A percentile compares a stretch with the other conserved stretches of the same genome.
Conservation (phyloP, 2,888 invertebrate species). For the Salpingus planirostris region DNA sequence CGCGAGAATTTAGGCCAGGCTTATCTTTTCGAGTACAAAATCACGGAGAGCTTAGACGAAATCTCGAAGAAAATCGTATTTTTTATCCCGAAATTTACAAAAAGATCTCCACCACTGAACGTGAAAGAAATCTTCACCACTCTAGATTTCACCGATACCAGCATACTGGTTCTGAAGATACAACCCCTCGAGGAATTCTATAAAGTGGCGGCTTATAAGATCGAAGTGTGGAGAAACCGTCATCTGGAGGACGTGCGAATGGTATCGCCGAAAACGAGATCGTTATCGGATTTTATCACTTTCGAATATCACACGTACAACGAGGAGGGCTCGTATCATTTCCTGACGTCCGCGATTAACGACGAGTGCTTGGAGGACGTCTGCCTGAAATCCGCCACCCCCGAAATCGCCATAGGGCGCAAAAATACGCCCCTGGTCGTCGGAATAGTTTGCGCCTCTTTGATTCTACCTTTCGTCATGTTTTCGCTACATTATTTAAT, state of each 20-base stretch:
- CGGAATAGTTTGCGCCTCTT: conserved; percentile 29
- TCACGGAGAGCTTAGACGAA: conserved; percentile 3
- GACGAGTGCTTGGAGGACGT: conserved; percentile 18
- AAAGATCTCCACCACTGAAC: no score
- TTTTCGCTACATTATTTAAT: conserved; percentile 25
- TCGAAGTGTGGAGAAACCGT: conserved; percentile 22
- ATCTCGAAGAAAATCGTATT: conserved; percentile 3
- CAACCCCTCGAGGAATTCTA: conserved; percentile 18
- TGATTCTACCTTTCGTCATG: conserved; percentile 23
- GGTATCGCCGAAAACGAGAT: conserved; percentile 19
- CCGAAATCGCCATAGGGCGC: conserved; percentile 22
- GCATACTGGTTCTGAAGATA: conserved; percentile 18
- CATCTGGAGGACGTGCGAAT: conserved; percentile 14
- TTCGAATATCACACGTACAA: conserved; percentile 21
- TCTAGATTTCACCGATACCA: conserved; percentile 20
- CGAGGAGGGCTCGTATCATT: conserved; percentile 25
- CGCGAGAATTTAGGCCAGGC: no score
- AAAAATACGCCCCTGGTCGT: conserved; percentile 25
- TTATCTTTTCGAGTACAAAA: conserved; percentile 8
- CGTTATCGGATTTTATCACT: conserved; percentile 4
- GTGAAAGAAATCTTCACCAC: conserved; percentile 21
- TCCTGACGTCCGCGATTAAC: conserved; percentile 19
- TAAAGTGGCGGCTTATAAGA: conserved; percentile 20
- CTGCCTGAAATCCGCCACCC: conserved; percentile 20
- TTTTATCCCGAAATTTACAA: conserved; percentile 2